A percentile compares a stretch with the other conserved stretches of the same genome.
Evolutionary conservation across 2,113 vertebrate genomes (phyloP).

Genomic region (Hypomesus transpacificus): DNA sequence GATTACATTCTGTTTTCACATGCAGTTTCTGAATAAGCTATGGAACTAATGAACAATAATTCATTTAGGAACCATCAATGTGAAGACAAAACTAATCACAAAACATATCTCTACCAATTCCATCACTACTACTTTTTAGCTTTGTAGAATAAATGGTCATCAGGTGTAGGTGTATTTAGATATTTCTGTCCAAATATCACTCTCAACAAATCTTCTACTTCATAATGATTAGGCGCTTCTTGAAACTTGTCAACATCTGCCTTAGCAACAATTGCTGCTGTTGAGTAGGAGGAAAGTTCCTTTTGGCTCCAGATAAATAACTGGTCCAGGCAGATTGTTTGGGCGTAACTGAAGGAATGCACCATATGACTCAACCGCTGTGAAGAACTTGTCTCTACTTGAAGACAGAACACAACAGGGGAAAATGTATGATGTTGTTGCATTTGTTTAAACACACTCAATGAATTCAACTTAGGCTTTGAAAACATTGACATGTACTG

Average conservation of each 20-base stretch:
- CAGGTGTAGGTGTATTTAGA: background rate
- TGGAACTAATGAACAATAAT: background rate
- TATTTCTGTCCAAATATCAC: background rate
- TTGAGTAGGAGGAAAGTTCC: background rate
- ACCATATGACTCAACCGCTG: conserved; percentile 28
- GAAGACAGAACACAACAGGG: conserved; percentile 4
- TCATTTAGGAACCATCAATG: background rate
- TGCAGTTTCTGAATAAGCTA: too few species aligned
- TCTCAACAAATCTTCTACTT: background rate
- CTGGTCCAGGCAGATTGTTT: conserved; percentile 39
- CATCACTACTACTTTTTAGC: background rate
- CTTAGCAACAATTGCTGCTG: background rate
- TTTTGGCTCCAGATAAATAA: conserved; percentile 16
- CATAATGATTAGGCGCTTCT: conserved; percentile 2
- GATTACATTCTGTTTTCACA: too few species aligned
- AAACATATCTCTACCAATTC: background rate
- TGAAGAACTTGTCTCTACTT: conserved; percentile 28
- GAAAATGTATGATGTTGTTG: conserved; percentile 5
- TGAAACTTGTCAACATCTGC: conserved; percentile 15
- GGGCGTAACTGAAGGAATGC: conserved; percentile 41
- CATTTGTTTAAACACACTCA: background rate
- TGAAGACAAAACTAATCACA: background rate
- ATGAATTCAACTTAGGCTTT: background rate
- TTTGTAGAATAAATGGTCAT: background rate
- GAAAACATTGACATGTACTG: conserved; percentile 2